Evolutionary conservation across 2,888 invertebrate species (phyloP).

Genomic region (Chrysolina americana): DNA sequence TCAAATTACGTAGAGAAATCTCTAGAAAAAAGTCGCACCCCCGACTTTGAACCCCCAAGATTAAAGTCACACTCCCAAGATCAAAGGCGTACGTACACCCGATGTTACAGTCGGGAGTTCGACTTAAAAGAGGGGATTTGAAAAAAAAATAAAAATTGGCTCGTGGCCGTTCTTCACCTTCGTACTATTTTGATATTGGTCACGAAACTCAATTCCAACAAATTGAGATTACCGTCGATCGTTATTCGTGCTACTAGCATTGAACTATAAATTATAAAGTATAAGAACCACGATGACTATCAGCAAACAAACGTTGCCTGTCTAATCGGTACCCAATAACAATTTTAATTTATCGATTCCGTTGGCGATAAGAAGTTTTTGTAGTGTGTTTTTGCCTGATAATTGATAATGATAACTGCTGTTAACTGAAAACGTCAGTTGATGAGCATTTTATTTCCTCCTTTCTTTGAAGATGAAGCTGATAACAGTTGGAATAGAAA

Average conservation of each 20-base stretch:
- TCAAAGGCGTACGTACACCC: too few species aligned
- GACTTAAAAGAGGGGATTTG: too few species aligned
- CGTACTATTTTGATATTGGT: not conserved
- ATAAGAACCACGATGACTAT: constrained; percentile 12
- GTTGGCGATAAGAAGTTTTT: constrained; percentile 6
- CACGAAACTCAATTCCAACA: constrained; percentile 1
- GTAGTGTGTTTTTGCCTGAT: constrained; percentile 4
- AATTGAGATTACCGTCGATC: not conserved
- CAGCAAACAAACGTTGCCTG: constrained; percentile 14
- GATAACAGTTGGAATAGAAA: too few species aligned
- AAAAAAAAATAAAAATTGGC: too few species aligned
- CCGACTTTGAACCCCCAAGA: too few species aligned
- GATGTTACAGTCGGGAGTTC: too few species aligned
- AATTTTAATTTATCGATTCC: constrained; percentile 12
- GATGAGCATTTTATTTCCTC: not conserved
- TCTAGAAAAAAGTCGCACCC: too few species aligned
- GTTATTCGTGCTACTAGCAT: constrained; percentile 13
- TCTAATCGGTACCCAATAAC: constrained; percentile 18
- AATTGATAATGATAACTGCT: constrained; percentile 10
- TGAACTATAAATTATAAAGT: constrained; percentile 16
- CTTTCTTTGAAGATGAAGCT: not conserved
- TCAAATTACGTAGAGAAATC: too few species aligned
- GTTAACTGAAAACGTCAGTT: constrained; percentile 1
- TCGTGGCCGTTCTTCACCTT: too few species aligned
- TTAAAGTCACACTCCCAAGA: too few species aligned